Evolutionary conservation across 2,113 vertebrate genomes (phyloP).

Genomic region (Ginglymostoma cirratum): DNA sequence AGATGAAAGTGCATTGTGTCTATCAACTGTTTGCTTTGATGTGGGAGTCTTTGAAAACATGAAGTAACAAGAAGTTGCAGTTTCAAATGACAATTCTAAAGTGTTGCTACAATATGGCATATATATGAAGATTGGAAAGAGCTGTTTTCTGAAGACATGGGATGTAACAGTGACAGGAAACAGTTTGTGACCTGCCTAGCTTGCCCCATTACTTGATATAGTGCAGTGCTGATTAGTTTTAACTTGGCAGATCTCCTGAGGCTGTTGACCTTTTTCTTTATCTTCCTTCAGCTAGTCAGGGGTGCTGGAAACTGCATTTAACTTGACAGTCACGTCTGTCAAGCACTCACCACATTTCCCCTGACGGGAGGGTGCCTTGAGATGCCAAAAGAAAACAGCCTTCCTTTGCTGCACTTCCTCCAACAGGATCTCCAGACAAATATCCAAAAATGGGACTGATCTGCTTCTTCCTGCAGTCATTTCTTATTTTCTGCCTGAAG

Average conservation of each 20-base stretch:
- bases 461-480: not conserved
- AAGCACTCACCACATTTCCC: not conserved
- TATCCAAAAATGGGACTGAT: not conserved
- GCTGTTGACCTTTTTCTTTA: constrained; percentile 5
- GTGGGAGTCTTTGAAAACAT: not conserved
- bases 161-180: constrained; percentile 20
- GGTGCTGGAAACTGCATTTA: constrained; percentile 1
- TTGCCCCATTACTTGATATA: constrained; percentile 22
- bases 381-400: constrained; percentile 6
- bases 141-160: not conserved
- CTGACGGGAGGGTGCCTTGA: constrained; percentile 19
- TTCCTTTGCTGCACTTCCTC: constrained; percentile 13
- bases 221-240: constrained; percentile 26
- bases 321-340: not conserved
- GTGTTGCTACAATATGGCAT: not conserved
- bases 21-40: not conserved
- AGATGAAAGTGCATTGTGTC: not conserved
- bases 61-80: not conserved
- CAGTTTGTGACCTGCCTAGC: not conserved
- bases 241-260: not conserved
- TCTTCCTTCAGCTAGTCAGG: not conserved
- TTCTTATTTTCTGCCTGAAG: not conserved
- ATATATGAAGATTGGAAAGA: not conserved
- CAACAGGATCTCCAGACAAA: constrained; percentile 6
- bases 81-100: not conserved